These are phyloP conservation scores for Lottia gigantea DNA, from an alignment of 2,888 invertebrate species.

Conservation along the genomic window DNA sequence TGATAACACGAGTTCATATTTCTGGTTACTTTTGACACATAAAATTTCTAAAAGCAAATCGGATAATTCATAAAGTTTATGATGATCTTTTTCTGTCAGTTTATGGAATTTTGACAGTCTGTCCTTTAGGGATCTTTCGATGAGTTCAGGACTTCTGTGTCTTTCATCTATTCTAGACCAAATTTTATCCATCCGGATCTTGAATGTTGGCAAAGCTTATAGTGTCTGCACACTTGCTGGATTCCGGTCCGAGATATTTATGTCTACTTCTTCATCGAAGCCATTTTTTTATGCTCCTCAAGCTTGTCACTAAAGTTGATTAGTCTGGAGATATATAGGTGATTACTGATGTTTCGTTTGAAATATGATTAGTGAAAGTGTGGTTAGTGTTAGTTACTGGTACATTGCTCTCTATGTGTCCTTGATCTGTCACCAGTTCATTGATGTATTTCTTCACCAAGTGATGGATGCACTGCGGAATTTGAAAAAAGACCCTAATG, in stretches of 20 bases:
- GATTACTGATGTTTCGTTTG: no score
- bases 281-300: neutral
- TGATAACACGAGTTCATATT: neutral
- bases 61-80: slow-evolving; percentile 26
- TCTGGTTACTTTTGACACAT: slow-evolving; percentile 11
- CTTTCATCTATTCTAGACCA: slow-evolving; percentile 26
- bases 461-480: no score
- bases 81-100: slow-evolving; percentile 21
- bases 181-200: slow-evolving; percentile 12
- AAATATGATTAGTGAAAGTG: no score
- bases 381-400: no score
- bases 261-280: slow-evolving; percentile 21
- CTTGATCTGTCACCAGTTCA: no score
- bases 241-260: slow-evolving; percentile 27
- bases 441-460: no score
- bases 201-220: slow-evolving; percentile 18
- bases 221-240: slow-evolving; percentile 17
- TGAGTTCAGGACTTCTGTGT: slow-evolving; percentile 25
- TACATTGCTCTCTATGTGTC: no score
- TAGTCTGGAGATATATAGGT: no score
- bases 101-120: slow-evolving; percentile 22
- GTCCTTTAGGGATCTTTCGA: slow-evolving; percentile 21
- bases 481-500: no score
- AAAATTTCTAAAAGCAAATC: slow-evolving; percentile 20
- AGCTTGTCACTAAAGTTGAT: no score